phyloP scores from a whole-genome alignment of 2,113 vertebrate species.

The Dermatemys mawii region DNA sequence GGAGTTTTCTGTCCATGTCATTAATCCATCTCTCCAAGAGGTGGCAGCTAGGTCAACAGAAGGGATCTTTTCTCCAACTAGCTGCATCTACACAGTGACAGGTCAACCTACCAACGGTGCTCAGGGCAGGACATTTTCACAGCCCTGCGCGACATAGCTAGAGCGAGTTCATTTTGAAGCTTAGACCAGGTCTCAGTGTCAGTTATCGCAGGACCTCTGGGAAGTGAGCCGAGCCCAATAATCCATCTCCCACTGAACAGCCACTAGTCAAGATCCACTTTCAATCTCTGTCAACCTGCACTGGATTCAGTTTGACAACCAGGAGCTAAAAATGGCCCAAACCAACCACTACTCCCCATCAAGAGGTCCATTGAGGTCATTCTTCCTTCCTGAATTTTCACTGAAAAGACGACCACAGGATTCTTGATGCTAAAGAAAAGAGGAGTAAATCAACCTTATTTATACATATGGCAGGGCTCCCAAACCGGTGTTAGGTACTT shows the following conservation, averaged over 20 bases:
- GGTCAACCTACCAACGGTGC: neutral
- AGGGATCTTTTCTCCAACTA: too few relatives aligned
- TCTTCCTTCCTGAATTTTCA: neutral
- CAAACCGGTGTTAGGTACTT: neutral
- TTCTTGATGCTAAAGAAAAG: neutral
- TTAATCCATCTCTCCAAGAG: neutral
- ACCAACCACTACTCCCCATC: neutral
- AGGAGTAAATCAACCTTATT: neutral
- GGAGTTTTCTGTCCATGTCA: neutral
- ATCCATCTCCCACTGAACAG: neutral
- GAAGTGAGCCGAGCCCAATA: fast-evolving
- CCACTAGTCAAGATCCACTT: neutral
- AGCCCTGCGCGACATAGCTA: neutral
- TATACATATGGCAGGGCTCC: neutral
- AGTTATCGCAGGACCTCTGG: neutral
- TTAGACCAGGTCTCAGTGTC: neutral
- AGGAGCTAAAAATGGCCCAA: neutral
- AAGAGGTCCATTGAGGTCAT: neutral
- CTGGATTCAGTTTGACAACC: neutral
- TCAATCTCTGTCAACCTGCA: neutral
- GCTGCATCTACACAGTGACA: neutral
- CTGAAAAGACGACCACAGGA: neutral
- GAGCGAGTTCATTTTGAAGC: neutral
- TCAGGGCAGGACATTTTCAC: neutral
- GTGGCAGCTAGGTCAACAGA: too few relatives aligned